Conservation (phyloP, 2,797 vertebrate species). For the Erpetoichthys calabaricus region DNA sequence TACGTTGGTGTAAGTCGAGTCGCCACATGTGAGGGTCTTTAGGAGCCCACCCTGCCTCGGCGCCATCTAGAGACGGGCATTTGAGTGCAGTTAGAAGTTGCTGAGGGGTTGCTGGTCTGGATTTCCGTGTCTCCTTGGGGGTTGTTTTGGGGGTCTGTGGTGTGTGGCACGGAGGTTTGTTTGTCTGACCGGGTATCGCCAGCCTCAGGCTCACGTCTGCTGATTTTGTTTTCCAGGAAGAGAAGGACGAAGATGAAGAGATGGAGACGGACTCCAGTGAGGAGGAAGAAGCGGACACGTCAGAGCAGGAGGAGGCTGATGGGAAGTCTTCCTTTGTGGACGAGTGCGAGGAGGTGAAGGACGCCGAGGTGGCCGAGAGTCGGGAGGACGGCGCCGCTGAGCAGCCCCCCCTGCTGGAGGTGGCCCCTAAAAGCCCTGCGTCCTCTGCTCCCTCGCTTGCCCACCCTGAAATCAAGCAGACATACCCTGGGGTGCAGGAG, state of each 20-base stretch:
- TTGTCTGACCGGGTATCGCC: no score
- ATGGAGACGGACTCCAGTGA: constrained; percentile 1
- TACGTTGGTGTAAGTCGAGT: no score
- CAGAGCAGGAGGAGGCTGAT: not conserved
- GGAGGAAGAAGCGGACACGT: not conserved
- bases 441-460: not conserved
- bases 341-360: not conserved
- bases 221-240: not conserved
- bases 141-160: no score
- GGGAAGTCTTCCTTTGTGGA: not conserved
- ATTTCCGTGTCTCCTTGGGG: no score
- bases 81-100: no score
- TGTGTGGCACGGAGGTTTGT: no score
- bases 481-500: constrained; percentile 11
- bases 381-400: not conserved
- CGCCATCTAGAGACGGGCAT: no score
- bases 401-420: not conserved
- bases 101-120: no score
- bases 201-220: not conserved
- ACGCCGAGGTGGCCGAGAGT: not conserved
- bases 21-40: no score
- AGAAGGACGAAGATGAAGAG: not conserved
- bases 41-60: no score
- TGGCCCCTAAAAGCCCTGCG: not conserved
- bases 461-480: not conserved